A percentile compares a stretch with the other conserved stretches of the same genome.
phyloP scores from a whole-genome alignment of 2,113 vertebrate genomes.

The Pterocles gutturalis region DNA sequence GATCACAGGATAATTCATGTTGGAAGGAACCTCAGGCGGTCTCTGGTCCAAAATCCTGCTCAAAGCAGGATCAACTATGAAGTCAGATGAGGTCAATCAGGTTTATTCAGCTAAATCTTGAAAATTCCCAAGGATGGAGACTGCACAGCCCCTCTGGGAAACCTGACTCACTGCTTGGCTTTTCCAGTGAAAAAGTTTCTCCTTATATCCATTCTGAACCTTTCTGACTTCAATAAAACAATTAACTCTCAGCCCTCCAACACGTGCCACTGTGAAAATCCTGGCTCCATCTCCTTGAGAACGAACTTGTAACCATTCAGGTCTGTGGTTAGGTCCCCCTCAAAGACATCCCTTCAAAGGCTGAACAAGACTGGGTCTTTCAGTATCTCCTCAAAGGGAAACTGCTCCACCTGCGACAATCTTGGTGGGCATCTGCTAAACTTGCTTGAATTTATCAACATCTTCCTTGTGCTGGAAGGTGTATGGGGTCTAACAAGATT shows the following conservation, averaged over 20 bases:
- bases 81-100: neutral
- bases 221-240: neutral
- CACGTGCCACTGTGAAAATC: neutral
- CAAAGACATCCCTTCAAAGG: neutral
- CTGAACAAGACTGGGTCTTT: neutral
- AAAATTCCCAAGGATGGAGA: neutral
- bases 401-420: neutral
- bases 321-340: neutral
- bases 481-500: neutral
- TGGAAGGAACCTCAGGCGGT: neutral
- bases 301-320: neutral
- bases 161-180: neutral
- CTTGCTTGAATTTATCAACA: neutral
- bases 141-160: neutral
- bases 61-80: neutral
- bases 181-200: neutral
- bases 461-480: neutral
- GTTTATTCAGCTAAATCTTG: neutral
- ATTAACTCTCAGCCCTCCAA: neutral
- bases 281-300: neutral
- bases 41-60: neutral
- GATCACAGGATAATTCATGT: neutral
- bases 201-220: neutral
- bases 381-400: neutral
- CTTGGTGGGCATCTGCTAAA: neutral